Evolutionary conservation across 2,113 vertebrate species (phyloP), one percentile per base, ranked within the genome.

Genomic region (Peucedramus taeniatus): DNA sequence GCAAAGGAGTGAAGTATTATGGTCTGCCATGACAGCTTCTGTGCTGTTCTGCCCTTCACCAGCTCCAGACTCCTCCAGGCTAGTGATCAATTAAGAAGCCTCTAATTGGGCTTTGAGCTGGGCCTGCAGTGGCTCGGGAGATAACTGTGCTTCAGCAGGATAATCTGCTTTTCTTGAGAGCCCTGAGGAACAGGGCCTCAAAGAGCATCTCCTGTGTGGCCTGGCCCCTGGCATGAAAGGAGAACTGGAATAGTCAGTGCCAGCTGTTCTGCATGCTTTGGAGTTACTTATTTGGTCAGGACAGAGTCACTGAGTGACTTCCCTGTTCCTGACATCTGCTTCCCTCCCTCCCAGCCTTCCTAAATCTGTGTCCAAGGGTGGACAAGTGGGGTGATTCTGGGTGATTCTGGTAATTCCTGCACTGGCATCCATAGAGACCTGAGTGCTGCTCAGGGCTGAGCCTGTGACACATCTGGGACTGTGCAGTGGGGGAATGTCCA

Each of bases 91-190:
- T 85, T 95, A 87, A 75, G 92, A 87, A 83, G 30, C 33, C 51
- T 87, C 69, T 93, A 95, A 87, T 64, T 37, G 87, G 60, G 45
- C 78, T 94, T 85, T 95, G 74, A 87, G 87, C 85, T 80, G 74
- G 88, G 89, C 66, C 77, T 80, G 63, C 82, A 91, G 24, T 70
- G 44, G 7, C 70, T 92, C 4, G 9, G 57, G 93, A 89, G 88
- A 82, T 75, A 72, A 83, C 85, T 83, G 86, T 24, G 89, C 93
- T 89, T 92, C 70, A 88, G 57, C 27, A 94, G 33, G 83, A 45
- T 95, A 91, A 95, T 91, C 84, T 94, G 91, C 37, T 44, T 93
- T 83, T 94, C 78, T 92, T 80, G n/a, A 56, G 79, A 90, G 54
- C 78, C 30, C 33, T 66, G 50, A 22, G 50, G 28, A 79, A 11